Percentiles rank a stretch among this genome's conserved stretches.
phyloP scores from a whole-genome alignment of 2,797 vertebrate species.

The Sciurus vulgaris region DNA sequence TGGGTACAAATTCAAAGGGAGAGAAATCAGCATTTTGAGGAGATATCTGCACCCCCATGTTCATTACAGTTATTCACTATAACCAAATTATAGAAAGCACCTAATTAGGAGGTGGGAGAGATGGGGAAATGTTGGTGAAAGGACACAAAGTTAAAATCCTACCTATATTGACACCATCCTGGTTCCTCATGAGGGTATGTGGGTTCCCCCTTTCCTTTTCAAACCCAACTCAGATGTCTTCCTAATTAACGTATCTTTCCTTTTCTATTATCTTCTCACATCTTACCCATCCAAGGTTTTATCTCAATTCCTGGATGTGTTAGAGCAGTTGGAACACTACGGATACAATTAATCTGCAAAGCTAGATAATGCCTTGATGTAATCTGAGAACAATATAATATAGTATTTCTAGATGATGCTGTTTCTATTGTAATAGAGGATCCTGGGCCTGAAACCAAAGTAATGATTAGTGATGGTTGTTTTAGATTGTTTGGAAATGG shows the following conservation, averaged over 20 bases:
- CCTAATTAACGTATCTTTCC: neutral
- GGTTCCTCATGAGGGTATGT: accelerated
- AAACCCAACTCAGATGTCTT: neutral
- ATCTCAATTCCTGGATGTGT: neutral
- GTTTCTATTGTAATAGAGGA: neutral
- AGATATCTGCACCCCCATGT: neutral
- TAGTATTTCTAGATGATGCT: neutral
- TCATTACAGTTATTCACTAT: neutral
- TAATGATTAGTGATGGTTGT: neutral
- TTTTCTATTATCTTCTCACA: neutral
- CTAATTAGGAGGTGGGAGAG: neutral
- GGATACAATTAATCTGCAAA: neutral
- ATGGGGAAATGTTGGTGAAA: neutral
- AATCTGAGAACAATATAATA: neutral
- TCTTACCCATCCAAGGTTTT: neutral
- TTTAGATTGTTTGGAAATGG: neutral
- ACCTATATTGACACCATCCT: neutral
- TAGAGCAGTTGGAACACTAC: neutral
- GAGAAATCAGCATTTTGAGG: neutral
- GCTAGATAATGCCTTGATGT: neutral
- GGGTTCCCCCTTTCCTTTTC: neutral
- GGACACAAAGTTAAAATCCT: neutral
- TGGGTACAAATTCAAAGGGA: neutral
- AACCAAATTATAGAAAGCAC: neutral
- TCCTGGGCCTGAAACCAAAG: neutral